These are phyloP conservation scores for Dyspetes luteomarginatus DNA, from an alignment of 2,888 invertebrate species.

Conservation along the genomic window DNA sequence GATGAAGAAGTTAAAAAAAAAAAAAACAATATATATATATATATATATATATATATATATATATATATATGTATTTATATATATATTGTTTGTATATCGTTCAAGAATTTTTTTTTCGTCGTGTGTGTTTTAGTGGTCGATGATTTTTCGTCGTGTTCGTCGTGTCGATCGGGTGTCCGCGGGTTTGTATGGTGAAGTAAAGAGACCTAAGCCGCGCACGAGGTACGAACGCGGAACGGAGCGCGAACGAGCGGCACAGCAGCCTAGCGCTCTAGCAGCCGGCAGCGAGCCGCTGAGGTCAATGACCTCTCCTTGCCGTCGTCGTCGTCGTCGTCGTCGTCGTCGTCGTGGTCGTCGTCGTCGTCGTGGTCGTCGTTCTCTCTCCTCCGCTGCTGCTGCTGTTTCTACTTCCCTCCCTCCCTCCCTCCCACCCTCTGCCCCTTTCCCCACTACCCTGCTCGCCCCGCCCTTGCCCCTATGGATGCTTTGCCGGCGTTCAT, in stretches of 20 bases:
- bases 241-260: conserved; percentile 75
- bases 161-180: conserved; percentile 66
- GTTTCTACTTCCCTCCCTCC: conserved; percentile 34
- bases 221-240: conserved; percentile 78
- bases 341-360: conserved; percentile 55
- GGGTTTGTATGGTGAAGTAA: conserved; percentile 63
- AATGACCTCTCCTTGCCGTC: conserved; percentile 82
- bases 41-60: background rate
- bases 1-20: too few species aligned
- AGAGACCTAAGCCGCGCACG: conserved; percentile 76
- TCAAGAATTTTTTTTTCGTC: conserved; percentile 31
- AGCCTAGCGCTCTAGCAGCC: conserved; percentile 82
- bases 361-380: conserved; percentile 45
- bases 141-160: conserved; percentile 55
- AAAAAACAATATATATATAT: conserved; percentile 14
- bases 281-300: conserved; percentile 83
- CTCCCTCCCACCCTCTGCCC: conserved; percentile 35
- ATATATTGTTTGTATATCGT: conserved; percentile 24
- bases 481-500: too few species aligned
- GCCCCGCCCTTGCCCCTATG: conserved; percentile 36
- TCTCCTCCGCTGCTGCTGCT: conserved; percentile 44
- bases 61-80: background rate
- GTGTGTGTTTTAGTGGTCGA: conserved; percentile 14
- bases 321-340: conserved; percentile 78
- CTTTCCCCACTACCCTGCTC: conserved; percentile 8